A percentile compares a stretch with the other conserved stretches of the same genome.
These are phyloP conservation scores for Cotesia glomerata DNA, from an alignment of 1,140 invertebrate species.

Conservation along the genomic window DNA sequence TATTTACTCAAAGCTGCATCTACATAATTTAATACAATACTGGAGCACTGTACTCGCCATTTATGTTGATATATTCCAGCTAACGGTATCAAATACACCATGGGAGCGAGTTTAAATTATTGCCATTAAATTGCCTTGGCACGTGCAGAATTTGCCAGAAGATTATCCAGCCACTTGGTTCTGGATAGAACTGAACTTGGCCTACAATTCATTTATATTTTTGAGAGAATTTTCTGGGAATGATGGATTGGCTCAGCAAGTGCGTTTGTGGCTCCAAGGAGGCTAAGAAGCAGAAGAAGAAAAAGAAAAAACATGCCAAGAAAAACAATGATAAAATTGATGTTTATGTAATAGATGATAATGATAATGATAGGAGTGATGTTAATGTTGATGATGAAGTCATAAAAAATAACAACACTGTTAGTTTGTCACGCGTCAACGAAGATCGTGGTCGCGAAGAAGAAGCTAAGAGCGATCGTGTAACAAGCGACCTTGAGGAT, in stretches of 20 bases:
- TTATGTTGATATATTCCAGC: too few species aligned
- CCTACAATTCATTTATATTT: not conserved
- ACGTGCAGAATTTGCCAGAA: not conserved
- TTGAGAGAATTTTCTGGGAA: not conserved
- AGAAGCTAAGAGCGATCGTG: not conserved
- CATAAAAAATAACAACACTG: not conserved
- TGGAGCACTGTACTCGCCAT: too few species aligned
- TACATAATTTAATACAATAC: too few species aligned
- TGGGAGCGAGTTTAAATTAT: too few species aligned
- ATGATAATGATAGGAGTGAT: not conserved
- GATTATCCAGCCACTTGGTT: not conserved
- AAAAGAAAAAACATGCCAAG: conserved; percentile 6
- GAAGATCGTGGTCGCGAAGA: conserved; percentile 1
- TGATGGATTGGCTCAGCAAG: conserved; percentile 34
- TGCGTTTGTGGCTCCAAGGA: conserved; percentile 35
- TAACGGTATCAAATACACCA: not conserved
- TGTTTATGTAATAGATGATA: not conserved
- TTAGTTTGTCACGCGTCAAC: not conserved
- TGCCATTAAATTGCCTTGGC: not conserved
- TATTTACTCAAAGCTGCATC: too few species aligned
- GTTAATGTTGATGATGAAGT: conserved; percentile 10
- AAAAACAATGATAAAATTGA: conserved; percentile 1
- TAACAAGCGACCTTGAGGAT: not conserved
- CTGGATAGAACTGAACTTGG: not conserved
- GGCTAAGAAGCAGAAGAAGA: conserved; percentile 8